Conservation (phyloP, 2,113 vertebrate genomes). For the Phainopepla nitens region DNA sequence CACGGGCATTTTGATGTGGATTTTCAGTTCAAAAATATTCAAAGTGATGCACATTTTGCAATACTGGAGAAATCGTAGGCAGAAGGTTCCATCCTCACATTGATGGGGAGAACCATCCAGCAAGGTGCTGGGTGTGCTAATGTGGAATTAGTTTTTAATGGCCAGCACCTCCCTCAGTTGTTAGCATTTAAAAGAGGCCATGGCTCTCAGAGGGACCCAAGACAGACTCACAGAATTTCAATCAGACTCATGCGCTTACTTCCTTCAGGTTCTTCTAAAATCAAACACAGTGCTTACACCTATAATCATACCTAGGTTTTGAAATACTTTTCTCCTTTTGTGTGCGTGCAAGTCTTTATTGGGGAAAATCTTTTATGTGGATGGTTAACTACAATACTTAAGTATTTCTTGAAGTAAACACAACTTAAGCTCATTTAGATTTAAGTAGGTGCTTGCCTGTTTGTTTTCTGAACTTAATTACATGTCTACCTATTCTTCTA, state of each 20-base stretch:
- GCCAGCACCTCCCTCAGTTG: background rate
- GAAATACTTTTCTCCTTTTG: background rate
- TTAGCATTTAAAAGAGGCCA: constrained; percentile 9
- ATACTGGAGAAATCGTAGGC: background rate
- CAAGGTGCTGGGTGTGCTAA: background rate
- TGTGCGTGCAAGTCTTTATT: background rate
- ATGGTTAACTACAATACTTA: constrained; percentile 11
- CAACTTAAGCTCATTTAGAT: constrained; percentile 11
- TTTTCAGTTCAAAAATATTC: background rate
- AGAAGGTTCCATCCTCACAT: background rate
- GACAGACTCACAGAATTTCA: background rate
- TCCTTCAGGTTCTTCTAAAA: constrained; percentile 7
- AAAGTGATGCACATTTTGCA: background rate
- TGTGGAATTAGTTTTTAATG: background rate
- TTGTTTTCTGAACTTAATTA: constrained; percentile 35
- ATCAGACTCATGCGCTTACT: background rate
- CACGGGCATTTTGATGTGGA: background rate
- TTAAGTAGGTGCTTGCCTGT: background rate
- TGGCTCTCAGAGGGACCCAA: background rate
- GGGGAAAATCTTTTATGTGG: background rate
- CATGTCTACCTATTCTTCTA: background rate
- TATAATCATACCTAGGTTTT: constrained; percentile 6
- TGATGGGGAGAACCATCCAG: background rate
- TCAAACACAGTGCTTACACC: background rate
- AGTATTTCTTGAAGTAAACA: constrained; percentile 37